Conservation (phyloP, 2,888 invertebrate genomes). For the Eupithecia subumbrata region DNA sequence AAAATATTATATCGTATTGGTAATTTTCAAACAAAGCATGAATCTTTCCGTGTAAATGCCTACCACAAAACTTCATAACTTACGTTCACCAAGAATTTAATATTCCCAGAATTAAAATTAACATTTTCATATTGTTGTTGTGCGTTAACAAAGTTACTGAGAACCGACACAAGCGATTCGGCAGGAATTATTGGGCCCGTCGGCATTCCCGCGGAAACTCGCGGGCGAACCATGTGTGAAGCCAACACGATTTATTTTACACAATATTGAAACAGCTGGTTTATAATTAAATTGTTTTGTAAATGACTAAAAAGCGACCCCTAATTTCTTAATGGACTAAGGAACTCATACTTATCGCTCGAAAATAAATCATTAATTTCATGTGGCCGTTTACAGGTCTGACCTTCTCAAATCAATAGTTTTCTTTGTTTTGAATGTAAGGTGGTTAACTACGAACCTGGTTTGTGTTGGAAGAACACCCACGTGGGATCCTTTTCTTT, state of each 20-base stretch:
- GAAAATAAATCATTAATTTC: too few relatives aligned
- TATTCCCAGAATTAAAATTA: constrained; percentile 13
- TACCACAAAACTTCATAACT: background rate
- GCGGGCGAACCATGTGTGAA: constrained; percentile 18
- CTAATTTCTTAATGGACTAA: background rate
- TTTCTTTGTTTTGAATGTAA: too few relatives aligned
- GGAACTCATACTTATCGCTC: too few relatives aligned
- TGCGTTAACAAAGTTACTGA: constrained; percentile 9
- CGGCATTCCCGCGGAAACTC: constrained; percentile 14
- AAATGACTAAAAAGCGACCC: background rate
- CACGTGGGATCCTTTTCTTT: too few relatives aligned
- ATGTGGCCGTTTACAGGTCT: too few relatives aligned
- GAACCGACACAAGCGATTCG: constrained; percentile 27
- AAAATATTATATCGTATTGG: background rate
- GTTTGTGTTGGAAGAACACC: too few relatives aligned
- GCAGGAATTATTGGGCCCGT: constrained; percentile 18
- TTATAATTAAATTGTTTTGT: too few relatives aligned
- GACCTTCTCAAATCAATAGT: too few relatives aligned
- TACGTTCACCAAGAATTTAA: background rate
- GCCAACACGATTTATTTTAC: constrained; percentile 22
- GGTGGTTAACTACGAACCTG: too few relatives aligned
- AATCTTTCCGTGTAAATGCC: background rate
- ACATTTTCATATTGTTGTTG: constrained; percentile 8
- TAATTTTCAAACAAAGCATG: background rate
- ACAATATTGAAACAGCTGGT: constrained; percentile 5